These are phyloP conservation scores for Columbina picui DNA, from an alignment of 2,113 vertebrate genomes.

Conservation along the genomic window DNA sequence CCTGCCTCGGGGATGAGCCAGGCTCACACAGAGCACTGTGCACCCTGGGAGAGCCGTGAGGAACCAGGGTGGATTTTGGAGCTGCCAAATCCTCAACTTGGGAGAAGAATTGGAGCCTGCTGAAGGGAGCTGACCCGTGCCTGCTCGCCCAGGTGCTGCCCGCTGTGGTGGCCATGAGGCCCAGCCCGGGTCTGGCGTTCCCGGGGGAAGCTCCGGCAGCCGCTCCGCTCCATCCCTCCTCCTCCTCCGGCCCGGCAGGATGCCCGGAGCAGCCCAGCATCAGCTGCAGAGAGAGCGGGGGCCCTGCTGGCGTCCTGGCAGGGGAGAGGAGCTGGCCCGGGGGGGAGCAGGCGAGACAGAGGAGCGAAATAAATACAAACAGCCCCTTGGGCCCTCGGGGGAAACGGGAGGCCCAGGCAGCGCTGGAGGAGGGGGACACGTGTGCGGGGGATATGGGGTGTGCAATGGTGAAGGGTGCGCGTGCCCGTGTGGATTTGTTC, in stretches of 20 bases:
- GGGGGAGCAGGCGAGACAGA: not conserved
- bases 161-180: not conserved
- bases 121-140: not conserved
- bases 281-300: constrained; percentile 38
- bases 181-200: not conserved
- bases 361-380: not conserved
- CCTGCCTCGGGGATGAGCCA: not conserved
- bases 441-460: not conserved
- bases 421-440: not conserved
- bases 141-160: not conserved
- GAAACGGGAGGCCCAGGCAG: not conserved
- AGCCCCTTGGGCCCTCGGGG: not conserved
- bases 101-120: not conserved
- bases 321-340: not conserved
- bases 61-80: not conserved
- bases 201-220: not conserved
- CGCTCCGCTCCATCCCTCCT: not conserved
- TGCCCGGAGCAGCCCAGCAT: constrained; percentile 21
- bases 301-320: constrained; percentile 8
- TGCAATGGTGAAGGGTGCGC: not conserved
- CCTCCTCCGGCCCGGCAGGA: not conserved
- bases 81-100: rapidly evolving
- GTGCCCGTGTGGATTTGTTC: rapidly evolving
- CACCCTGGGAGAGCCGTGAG: rapidly evolving
- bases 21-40: not conserved